phyloP scores from a whole-genome alignment of 2,113 vertebrate genomes.

The Petaurus breviceps region DNA sequence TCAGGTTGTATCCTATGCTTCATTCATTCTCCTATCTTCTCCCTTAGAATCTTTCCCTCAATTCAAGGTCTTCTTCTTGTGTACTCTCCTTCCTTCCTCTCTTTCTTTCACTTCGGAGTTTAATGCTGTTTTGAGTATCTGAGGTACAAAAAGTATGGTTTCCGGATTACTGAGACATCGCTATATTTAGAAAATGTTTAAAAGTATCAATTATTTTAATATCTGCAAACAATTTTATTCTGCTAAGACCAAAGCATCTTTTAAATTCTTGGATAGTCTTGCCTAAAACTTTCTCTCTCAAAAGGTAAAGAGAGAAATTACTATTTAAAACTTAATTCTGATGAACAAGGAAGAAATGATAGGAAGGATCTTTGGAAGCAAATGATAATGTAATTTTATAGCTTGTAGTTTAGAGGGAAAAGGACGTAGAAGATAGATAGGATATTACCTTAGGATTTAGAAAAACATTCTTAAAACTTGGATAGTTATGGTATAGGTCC shows the following conservation, averaged over 20 bases:
- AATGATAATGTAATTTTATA: neutral
- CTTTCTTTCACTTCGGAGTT: neutral
- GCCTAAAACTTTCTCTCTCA: neutral
- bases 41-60: neutral
- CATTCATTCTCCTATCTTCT: neutral
- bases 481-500: neutral
- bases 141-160: neutral
- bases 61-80: neutral
- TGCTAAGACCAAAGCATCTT: neutral
- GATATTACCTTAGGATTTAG: neutral
- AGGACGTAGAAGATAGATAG: neutral
- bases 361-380: neutral
- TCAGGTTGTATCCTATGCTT: neutral
- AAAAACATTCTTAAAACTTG: neutral
- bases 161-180: neutral
- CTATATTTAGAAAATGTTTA: neutral
- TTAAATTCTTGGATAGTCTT: neutral
- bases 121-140: neutral
- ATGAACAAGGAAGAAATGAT: neutral
- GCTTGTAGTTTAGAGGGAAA: neutral
- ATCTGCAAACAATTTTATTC: neutral
- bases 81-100: neutral
- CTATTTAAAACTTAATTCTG: neutral
- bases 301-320: neutral
- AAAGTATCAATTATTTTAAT: neutral